Conservation (phyloP, 2,797 vertebrate species). For the Leptoclinus maculatus region DNA sequence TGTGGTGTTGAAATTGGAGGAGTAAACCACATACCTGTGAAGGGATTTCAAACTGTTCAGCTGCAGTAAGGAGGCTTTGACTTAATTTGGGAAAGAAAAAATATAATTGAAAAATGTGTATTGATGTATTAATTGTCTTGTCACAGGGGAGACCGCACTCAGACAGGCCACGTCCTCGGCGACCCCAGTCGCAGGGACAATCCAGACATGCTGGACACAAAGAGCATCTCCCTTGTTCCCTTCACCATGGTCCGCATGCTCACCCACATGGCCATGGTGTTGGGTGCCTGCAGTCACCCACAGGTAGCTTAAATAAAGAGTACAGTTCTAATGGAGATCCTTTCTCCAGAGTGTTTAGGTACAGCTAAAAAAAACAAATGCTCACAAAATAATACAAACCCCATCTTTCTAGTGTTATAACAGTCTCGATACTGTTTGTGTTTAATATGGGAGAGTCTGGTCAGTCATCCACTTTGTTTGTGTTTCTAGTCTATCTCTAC, state of each 20-base stretch:
- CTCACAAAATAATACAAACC: background rate
- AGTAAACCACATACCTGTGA: background rate
- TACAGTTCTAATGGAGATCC: background rate
- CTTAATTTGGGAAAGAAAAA: background rate
- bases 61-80: conserved; percentile 67
- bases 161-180: conserved; percentile 90
- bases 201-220: conserved; percentile 82
- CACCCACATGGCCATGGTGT: conserved; percentile 91
- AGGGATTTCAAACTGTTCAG: conserved; percentile 45
- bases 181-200: conserved; percentile 70
- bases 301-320: conserved; percentile 76
- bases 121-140: background rate
- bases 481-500: conserved; percentile 51
- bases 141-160: conserved; percentile 87
- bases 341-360: background rate
- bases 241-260: conserved; percentile 88
- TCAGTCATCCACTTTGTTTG: conserved; percentile 16
- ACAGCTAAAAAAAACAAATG: background rate
- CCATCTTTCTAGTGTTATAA: background rate
- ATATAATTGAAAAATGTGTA: background rate
- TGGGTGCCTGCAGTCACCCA: conserved; percentile 79
- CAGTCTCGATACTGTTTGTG: background rate
- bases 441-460: background rate
- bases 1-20: conserved; percentile 86
- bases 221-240: conserved; percentile 82